phyloP scores from a whole-genome alignment of 1,140 invertebrate species.

The Maniola jurtina region DNA sequence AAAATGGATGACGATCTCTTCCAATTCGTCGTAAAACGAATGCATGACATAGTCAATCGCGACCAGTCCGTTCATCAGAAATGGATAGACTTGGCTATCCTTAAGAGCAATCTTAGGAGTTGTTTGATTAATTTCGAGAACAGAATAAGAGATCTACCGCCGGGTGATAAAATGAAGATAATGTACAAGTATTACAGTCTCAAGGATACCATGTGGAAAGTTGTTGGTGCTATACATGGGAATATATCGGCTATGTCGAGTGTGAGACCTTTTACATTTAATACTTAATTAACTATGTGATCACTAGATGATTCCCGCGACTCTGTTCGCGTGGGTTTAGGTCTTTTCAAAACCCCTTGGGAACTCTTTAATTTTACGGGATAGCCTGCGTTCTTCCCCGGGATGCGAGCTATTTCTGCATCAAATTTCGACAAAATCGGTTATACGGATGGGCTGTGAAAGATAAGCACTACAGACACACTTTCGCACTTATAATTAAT shows the following conservation, averaged over 20 bases:
- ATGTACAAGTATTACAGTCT: constrained; percentile 45
- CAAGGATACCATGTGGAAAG: constrained; percentile 54
- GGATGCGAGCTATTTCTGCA: no score
- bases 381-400: no score
- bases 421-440: no score
- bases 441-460: no score
- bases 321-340: no score
- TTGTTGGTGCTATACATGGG: constrained; percentile 53
- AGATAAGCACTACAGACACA: no score
- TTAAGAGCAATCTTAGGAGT: constrained; percentile 47
- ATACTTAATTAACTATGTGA: neutral
- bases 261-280: constrained; percentile 20
- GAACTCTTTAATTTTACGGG: no score
- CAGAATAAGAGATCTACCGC: constrained; percentile 32
- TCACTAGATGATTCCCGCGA: neutral
- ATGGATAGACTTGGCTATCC: constrained; percentile 56
- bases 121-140: constrained; percentile 42
- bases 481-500: no score
- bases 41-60: constrained; percentile 36
- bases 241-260: constrained; percentile 36
- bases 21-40: constrained; percentile 34
- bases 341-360: no score
- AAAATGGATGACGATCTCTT: constrained; percentile 39
- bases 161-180: constrained; percentile 32
- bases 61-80: constrained; percentile 43